Conservation (phyloP, 2,888 invertebrate genomes). For the Eustalomyia histrio region DNA sequence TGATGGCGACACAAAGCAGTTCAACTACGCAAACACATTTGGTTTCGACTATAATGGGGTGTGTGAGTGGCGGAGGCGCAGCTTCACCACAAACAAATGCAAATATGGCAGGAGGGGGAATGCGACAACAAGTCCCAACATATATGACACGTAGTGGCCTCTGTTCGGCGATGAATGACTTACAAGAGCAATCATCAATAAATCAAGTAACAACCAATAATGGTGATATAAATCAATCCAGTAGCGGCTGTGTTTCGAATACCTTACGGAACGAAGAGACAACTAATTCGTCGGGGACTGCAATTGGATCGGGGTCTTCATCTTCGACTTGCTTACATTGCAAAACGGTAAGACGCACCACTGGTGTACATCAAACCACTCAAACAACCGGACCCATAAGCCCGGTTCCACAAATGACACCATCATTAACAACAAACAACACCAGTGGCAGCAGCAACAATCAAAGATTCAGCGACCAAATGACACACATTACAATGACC, state of each 20-base stretch:
- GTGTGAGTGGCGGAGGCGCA: constrained; percentile 13
- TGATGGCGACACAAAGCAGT: constrained; percentile 29
- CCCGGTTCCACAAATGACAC: constrained; percentile 73
- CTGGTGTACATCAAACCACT: constrained; percentile 79
- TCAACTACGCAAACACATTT: constrained; percentile 53
- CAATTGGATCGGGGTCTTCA: constrained; percentile 46
- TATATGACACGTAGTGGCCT: constrained; percentile 48
- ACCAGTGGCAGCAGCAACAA: constrained; percentile 64
- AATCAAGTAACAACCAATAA: constrained; percentile 27
- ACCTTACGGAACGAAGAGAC: constrained; percentile 40
- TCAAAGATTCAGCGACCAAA: constrained; percentile 51
- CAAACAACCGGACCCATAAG: constrained; percentile 80
- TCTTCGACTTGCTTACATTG: constrained; percentile 77
- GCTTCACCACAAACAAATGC: constrained; percentile 32
- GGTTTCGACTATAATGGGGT: constrained; percentile 60
- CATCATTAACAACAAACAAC: constrained; percentile 10
- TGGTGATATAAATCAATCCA: constrained; percentile 29
- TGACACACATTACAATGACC: constrained; percentile 50
- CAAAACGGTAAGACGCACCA: constrained; percentile 78
- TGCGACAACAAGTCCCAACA: constrained; percentile 43
- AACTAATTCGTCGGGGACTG: constrained; percentile 8
- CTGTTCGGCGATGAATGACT: constrained; percentile 49
- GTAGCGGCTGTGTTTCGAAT: constrained; percentile 25
- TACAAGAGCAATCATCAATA: constrained; percentile 39
- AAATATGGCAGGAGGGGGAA: constrained; percentile 27